Conservation (phyloP, 2,888 invertebrate genomes). For the Cerastis leucographa region DNA sequence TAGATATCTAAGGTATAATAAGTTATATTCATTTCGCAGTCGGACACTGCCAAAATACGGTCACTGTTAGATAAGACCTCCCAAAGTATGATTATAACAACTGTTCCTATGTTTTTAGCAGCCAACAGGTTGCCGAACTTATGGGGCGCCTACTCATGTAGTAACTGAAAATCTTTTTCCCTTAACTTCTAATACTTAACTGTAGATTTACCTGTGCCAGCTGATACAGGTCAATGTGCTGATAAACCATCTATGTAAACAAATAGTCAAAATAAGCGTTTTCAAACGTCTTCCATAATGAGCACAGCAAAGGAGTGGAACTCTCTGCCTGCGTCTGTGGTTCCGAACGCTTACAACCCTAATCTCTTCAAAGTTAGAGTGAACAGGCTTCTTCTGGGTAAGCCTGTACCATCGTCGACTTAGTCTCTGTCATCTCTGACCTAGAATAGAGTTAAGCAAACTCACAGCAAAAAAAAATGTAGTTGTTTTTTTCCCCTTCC, state of each 20-base stretch:
- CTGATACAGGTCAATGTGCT: background rate
- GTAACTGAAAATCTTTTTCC: background rate
- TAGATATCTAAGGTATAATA: background rate
- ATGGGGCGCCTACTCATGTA: too few relatives aligned
- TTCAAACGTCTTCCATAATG: too few relatives aligned
- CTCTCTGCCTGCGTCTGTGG: too few relatives aligned
- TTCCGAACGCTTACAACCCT: too few relatives aligned
- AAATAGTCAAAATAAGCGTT: background rate
- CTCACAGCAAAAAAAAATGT: too few relatives aligned
- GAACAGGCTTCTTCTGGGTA: too few relatives aligned
- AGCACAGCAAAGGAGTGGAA: too few relatives aligned
- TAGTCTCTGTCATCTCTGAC: too few relatives aligned
- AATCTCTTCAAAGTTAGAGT: too few relatives aligned
- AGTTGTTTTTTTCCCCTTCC: background rate
- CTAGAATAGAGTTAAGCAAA: too few relatives aligned
- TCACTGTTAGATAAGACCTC: background rate
- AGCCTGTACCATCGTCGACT: too few relatives aligned
- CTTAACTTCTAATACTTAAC: background rate
- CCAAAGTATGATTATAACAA: background rate
- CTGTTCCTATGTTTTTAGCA: background rate
- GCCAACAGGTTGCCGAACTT: background rate
- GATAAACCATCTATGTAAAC: background rate
- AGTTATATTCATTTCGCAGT: background rate
- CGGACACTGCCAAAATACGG: background rate
- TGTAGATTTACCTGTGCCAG: background rate